phyloP scores from a whole-genome alignment of 2,113 vertebrate species.

The Petromus typicus region DNA sequence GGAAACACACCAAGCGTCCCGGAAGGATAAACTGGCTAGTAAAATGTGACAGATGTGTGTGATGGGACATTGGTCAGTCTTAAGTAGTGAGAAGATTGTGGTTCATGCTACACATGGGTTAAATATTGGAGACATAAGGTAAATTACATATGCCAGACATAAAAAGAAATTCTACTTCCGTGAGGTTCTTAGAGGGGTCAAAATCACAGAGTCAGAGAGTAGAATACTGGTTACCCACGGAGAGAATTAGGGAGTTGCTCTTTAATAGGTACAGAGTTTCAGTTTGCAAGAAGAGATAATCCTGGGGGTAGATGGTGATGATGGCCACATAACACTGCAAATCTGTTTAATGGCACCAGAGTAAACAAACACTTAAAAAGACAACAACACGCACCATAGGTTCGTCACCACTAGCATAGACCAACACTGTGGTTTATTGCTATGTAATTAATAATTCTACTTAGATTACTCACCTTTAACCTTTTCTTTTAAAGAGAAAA shows the following conservation, averaged over 20 bases:
- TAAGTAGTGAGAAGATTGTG: not conserved
- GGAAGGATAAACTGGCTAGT: not conserved
- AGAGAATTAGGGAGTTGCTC: not conserved
- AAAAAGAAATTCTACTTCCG: not conserved
- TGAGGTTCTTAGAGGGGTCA: not conserved
- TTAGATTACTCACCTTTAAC: not conserved
- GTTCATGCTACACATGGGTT: not conserved
- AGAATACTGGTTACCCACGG: not conserved
- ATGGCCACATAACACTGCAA: not conserved
- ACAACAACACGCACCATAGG: no score
- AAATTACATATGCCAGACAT: not conserved
- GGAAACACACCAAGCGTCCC: not conserved
- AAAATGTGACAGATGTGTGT: not conserved
- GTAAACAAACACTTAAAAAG: not conserved
- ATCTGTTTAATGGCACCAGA: not conserved
- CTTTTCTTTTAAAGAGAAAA: not conserved
- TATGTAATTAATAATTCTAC: not conserved
- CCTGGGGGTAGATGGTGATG: not conserved
- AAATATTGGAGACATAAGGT: not conserved
- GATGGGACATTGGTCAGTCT: not conserved
- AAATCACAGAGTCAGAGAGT: not conserved
- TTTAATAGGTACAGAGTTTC: not conserved
- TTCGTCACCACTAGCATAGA: not conserved
- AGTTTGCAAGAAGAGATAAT: not conserved
- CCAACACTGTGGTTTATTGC: not conserved